These are phyloP conservation scores for Melanargia galathea DNA, from an alignment of 2,888 invertebrate genomes.

Conservation along the genomic window DNA sequence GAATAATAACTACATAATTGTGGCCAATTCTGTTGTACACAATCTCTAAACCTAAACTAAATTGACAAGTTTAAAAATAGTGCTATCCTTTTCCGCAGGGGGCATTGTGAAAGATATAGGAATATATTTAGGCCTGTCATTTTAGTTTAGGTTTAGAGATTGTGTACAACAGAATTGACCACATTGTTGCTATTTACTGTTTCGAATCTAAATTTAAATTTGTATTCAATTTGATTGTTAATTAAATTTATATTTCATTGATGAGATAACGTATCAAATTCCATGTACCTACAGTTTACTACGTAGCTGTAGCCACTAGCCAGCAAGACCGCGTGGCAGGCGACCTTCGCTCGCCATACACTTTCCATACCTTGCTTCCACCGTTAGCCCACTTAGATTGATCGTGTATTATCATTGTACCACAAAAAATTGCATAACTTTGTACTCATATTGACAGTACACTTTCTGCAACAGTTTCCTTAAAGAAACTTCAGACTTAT, in stretches of 20 bases:
- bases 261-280: conserved; percentile 25
- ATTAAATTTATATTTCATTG: conserved; percentile 14
- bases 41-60: too few relatives aligned
- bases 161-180: too few relatives aligned
- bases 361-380: conserved; percentile 71
- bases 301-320: too few relatives aligned
- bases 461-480: conserved; percentile 9
- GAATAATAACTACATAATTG: too few relatives aligned
- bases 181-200: background rate
- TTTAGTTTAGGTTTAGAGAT: too few relatives aligned
- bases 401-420: conserved; percentile 54
- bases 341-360: conserved; percentile 63
- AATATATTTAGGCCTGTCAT: too few relatives aligned
- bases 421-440: conserved; percentile 21
- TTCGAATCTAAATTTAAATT: conserved; percentile 6
- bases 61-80: too few relatives aligned
- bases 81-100: too few relatives aligned
- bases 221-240: conserved; percentile 4
- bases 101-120: too few relatives aligned
- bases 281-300: conserved; percentile 16
- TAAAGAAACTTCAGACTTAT: too few relatives aligned
- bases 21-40: too few relatives aligned
- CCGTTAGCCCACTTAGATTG: conserved; percentile 63
- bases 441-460: background rate
- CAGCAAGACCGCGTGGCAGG: conserved; percentile 41